phyloP scores from a whole-genome alignment of 2,797 vertebrate species.

The Rhabdomys pumilio region DNA sequence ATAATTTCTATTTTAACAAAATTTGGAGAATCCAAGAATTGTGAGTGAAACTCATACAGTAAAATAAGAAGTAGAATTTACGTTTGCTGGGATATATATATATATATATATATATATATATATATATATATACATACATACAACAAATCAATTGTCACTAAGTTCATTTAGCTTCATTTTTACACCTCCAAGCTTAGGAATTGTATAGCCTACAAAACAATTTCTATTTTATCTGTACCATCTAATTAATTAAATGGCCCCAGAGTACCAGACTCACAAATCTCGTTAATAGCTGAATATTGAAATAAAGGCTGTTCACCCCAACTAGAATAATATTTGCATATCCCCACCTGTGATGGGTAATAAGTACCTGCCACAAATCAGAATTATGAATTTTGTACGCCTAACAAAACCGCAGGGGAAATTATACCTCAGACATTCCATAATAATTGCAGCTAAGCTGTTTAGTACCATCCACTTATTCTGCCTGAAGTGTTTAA shows the following conservation, averaged over 20 bases:
- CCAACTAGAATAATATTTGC: conserved; percentile 93
- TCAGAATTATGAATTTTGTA: conserved; percentile 94
- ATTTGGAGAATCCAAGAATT: conserved; percentile 72
- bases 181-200: conserved; percentile 87
- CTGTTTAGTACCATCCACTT: conserved; percentile 94
- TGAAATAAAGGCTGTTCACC: conserved; percentile 92
- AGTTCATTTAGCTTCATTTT: conserved; percentile 88
- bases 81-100: conserved; percentile 59
- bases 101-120: neutral
- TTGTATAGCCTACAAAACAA: conserved; percentile 91
- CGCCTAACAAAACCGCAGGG: conserved; percentile 93
- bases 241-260: conserved; percentile 94
- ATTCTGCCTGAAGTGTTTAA: conserved; percentile 93
- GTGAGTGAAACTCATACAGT: conserved; percentile 71
- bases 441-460: conserved; percentile 94
- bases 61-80: conserved; percentile 83
- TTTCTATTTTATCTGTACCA: conserved; percentile 92
- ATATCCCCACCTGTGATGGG: conserved; percentile 95
- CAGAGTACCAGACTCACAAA: conserved; percentile 93
- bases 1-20: conserved; percentile 79
- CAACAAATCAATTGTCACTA: conserved; percentile 84
- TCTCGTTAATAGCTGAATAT: conserved; percentile 93
- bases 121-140: neutral
- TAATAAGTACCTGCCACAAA: conserved; percentile 95
- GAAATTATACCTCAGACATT: conserved; percentile 94